Base-by-base conservation (phyloP, 2,888 invertebrate genomes). In the Cantharis rufa region DNA sequence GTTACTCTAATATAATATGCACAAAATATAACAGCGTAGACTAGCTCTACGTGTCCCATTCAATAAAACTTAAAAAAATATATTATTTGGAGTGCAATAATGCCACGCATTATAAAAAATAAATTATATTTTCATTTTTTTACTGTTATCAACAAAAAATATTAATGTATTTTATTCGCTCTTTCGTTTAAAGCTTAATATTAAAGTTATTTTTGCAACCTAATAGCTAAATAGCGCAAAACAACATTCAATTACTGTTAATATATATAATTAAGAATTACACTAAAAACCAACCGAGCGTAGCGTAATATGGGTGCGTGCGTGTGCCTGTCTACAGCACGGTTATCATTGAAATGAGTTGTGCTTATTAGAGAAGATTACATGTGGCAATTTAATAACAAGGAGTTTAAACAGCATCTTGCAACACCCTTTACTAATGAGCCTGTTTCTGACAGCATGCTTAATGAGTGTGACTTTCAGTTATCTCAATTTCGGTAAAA, bases 401-500 rank as follows among this genome's bases (percentile, higher is more conserved):
- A 74, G 72, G 80, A 78, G 77, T 72, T 78, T 78, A 78, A 79
- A 76, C 76, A 76, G 75, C 78, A 78, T 78, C 78, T 79, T 80
- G 78, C 75, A 76, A 79, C 77, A 76, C 77, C 75, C 78, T 74
- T 77, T 79, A 69, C 80, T 80, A 80, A 80, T 80, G 80, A 80
- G 80, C 78, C 78, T 78, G 79, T 78, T 79, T 72, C 79, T 80
- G 79, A 79, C 80, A 78, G 77, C 76, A 77, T 78, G 76, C 78
- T 77, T 80, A 79, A 80, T 80, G 80, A 80, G 80, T 73, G 69
- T 74, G 75, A 76, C 79, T 76, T 72, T 71, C 68, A 75, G 71
- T 78, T 78, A 78, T 78, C 78, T 78, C 75, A 48, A 75, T 75
- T 75, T 75, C 66, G 62, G 28, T 18, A 28, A 64, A 75, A 75